Percentiles rank a stretch among this genome's conserved stretches.
Evolutionary conservation across 2,113 vertebrate genomes (phyloP).

Genomic region (Nibea albiflora): DNA sequence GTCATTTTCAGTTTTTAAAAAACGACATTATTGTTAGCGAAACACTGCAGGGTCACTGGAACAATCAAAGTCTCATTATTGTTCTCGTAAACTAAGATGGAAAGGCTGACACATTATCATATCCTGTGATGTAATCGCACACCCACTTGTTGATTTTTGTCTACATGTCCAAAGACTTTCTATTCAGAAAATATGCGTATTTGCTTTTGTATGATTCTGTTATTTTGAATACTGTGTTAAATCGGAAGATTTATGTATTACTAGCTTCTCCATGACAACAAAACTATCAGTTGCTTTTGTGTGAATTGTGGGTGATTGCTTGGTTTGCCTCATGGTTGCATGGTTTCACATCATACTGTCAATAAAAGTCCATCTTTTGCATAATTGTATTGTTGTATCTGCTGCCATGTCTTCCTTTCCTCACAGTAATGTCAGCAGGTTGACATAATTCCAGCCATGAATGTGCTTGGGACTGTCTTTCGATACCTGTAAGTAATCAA

Average conservation of each 20-base stretch:
- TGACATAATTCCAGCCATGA: conserved; percentile 41
- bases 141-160: not conserved
- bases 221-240: not conserved
- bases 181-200: not conserved
- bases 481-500: conserved; percentile 65
- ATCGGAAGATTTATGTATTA: not conserved
- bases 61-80: conserved; percentile 9
- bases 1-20: not conserved
- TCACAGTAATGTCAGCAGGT: conserved; percentile 47
- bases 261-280: not conserved
- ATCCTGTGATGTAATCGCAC: not conserved
- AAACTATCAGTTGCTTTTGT: not conserved
- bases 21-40: not conserved
- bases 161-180: not conserved
- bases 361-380: conserved; percentile 8
- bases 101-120: not conserved
- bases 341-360: not conserved
- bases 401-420: not conserved
- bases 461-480: not conserved
- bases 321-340: too few relatives aligned
- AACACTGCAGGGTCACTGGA: not conserved
- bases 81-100: conserved; percentile 7
- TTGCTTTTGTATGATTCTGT: not conserved
- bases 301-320: too few relatives aligned
- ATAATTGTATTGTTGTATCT: not conserved